A percentile compares a stretch with the other conserved stretches of the same genome.
phyloP scores from a whole-genome alignment of 2,113 vertebrate species.

The Regulus satrapa region DNA sequence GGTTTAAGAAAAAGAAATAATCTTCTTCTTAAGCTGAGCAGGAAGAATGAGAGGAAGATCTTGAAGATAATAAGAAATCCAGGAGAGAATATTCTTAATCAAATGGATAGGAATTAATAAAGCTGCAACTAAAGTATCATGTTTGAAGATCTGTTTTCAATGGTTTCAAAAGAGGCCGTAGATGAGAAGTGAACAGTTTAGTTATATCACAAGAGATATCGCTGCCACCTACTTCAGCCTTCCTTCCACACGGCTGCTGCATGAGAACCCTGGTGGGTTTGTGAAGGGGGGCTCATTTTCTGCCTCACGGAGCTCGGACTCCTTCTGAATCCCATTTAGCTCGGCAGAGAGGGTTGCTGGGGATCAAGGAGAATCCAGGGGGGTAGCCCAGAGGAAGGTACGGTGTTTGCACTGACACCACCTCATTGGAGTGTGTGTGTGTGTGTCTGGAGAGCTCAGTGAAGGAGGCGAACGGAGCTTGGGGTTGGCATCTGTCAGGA shows the following conservation, averaged over 20 bases:
- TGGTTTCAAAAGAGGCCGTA: constrained; percentile 26
- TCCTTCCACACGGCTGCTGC: background rate
- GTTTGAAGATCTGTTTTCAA: constrained; percentile 43
- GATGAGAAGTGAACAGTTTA: constrained; percentile 37
- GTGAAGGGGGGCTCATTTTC: background rate
- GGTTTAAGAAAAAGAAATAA: constrained; percentile 19
- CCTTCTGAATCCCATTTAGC: background rate
- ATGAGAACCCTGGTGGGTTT: background rate
- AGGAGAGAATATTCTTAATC: constrained; percentile 49
- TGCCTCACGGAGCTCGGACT: background rate
- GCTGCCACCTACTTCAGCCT: constrained; percentile 17
- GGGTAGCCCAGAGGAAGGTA: background rate
- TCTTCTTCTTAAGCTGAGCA: constrained; percentile 30
- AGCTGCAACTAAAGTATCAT: constrained; percentile 3
- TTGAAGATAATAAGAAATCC: constrained; percentile 52
- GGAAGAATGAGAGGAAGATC: constrained; percentile 50
- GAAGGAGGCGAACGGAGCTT: no score
- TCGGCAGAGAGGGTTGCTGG: background rate
- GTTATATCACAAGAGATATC: constrained; percentile 38
- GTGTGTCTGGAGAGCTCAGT: background rate
- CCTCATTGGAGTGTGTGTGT: accelerated
- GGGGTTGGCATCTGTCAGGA: background rate
- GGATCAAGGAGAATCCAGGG: background rate
- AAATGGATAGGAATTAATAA: constrained; percentile 34
- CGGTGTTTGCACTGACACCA: background rate